phyloP scores from a whole-genome alignment of 2,797 vertebrate genomes.

The Amblyraja radiata region DNA sequence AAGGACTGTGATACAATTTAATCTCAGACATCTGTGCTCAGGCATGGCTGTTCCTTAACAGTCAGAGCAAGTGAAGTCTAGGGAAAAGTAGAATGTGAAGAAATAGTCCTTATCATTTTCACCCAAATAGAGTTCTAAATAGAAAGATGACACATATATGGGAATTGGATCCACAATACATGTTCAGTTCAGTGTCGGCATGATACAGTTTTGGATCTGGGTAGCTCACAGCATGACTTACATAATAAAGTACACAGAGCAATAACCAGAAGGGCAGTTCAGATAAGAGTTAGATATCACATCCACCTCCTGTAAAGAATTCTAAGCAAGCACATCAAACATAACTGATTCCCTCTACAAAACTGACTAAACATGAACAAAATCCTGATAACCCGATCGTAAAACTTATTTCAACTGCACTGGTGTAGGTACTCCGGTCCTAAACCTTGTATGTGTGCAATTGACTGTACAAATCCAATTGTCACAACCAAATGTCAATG shows the following conservation, averaged over 20 bases:
- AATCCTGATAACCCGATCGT: slow-evolving; percentile 4
- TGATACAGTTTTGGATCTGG: slow-evolving; percentile 36
- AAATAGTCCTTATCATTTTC: slow-evolving; percentile 75
- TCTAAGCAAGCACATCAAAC: slow-evolving; percentile 31
- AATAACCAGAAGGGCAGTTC: slow-evolving; percentile 33
- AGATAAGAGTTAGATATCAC: slow-evolving; percentile 36
- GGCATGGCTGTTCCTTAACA: slow-evolving; percentile 72
- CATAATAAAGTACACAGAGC: slow-evolving; percentile 34
- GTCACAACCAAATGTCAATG: background rate
- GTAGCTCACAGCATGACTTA: slow-evolving; percentile 17
- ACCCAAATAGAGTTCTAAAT: slow-evolving; percentile 35
- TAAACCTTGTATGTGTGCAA: background rate
- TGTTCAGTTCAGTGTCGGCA: slow-evolving; percentile 14
- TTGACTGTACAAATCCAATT: background rate
- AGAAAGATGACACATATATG: slow-evolving; percentile 34
- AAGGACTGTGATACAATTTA: slow-evolving; percentile 87
- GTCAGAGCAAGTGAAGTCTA: slow-evolving; percentile 71
- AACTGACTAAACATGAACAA: background rate
- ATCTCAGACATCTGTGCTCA: slow-evolving; percentile 97
- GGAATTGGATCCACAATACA: slow-evolving; percentile 30
- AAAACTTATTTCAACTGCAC: background rate
- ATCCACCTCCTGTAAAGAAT: slow-evolving; percentile 33
- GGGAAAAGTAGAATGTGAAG: slow-evolving; percentile 80
- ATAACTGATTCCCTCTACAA: background rate
- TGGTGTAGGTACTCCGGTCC: background rate